Conservation (phyloP, 2,888 invertebrate species). For the Cheilosia scutellata region DNA sequence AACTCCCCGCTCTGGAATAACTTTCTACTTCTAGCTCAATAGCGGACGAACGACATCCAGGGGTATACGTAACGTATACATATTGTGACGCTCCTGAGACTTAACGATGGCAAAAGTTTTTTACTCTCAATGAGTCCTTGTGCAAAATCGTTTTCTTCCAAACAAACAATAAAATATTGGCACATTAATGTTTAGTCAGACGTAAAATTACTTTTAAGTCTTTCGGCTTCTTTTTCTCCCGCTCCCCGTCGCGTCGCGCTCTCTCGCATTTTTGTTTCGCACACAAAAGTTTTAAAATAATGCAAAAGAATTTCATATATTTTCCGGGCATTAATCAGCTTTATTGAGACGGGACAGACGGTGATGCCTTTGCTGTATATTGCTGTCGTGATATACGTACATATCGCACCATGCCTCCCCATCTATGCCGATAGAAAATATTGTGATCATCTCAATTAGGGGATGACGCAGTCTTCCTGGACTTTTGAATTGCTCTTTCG, state of each 20-base stretch:
- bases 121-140: slow-evolving; percentile 65
- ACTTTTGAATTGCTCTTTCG: slow-evolving; percentile 63
- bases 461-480: slow-evolving; percentile 51
- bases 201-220: slow-evolving; percentile 84
- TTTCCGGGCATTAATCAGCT: slow-evolving; percentile 79
- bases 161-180: slow-evolving; percentile 84
- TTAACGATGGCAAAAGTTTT: slow-evolving; percentile 53
- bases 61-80: not conserved
- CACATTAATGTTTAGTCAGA: slow-evolving; percentile 85
- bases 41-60: not conserved
- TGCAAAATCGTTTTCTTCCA: slow-evolving; percentile 62
- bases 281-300: slow-evolving; percentile 79
- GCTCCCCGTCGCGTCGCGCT: not conserved
- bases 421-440: slow-evolving; percentile 40
- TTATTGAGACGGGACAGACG: slow-evolving; percentile 77
- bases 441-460: slow-evolving; percentile 76
- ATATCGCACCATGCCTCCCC: not conserved
- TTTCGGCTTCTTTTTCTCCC: slow-evolving; percentile 68
- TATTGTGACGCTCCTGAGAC: slow-evolving; percentile 38
- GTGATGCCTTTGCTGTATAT: slow-evolving; percentile 78
- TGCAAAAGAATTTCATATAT: slow-evolving; percentile 78
- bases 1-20: slow-evolving; percentile 17
- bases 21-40: slow-evolving; percentile 21
- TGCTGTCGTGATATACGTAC: slow-evolving; percentile 40
- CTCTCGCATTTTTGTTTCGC: slow-evolving; percentile 31